Evolutionary conservation across 2,113 vertebrate species (phyloP).

Genomic region (Edolisoma coerulescens): DNA sequence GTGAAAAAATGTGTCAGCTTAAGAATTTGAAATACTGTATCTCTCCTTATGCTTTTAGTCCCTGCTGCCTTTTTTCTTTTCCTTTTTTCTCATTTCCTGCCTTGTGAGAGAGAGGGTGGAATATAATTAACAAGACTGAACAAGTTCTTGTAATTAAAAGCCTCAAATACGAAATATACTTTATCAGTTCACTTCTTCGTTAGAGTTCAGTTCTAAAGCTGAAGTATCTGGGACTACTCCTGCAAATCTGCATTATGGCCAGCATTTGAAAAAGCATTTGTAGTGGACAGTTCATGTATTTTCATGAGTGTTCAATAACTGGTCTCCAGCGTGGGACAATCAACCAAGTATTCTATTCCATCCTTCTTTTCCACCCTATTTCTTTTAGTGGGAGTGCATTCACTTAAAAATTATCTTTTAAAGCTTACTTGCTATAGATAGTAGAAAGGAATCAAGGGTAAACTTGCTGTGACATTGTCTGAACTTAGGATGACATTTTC

Average conservation of each 20-base stretch:
- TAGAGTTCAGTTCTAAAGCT: background rate
- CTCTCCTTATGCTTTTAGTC: background rate
- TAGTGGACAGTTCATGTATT: background rate
- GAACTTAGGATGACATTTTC: background rate
- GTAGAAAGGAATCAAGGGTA: background rate
- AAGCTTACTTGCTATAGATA: background rate
- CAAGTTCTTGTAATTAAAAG: background rate
- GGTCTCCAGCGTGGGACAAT: background rate
- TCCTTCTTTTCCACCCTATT: background rate
- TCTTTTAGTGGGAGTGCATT: background rate
- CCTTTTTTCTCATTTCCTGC: background rate
- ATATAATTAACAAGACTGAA: background rate
- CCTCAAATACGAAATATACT: background rate
- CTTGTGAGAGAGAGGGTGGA: background rate
- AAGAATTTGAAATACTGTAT: background rate
- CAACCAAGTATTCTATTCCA: background rate
- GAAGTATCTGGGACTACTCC: background rate
- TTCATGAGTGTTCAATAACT: background rate
- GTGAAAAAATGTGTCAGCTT: background rate
- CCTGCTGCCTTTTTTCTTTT: background rate
- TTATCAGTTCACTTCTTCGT: background rate
- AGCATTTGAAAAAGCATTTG: background rate
- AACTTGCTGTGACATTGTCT: background rate
- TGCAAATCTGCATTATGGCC: background rate
- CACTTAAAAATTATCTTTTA: background rate